These are phyloP conservation scores for Candoia aspera DNA, from an alignment of 2,113 vertebrate genomes.

Conservation along the genomic window DNA sequence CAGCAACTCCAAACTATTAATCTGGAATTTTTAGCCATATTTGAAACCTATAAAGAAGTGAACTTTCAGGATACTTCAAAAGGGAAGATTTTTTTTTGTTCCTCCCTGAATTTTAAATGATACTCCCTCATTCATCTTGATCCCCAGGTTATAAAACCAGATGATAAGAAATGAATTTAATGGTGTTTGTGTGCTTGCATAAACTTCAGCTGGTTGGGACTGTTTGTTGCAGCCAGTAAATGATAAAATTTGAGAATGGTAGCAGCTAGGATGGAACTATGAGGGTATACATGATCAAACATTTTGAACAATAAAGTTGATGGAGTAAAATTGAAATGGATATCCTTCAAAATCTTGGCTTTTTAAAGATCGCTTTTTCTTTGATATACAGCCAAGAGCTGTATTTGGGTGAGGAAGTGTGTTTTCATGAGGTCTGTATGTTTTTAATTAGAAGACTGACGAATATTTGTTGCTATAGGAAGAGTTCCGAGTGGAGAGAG, in stretches of 20 bases:
- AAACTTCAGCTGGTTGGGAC: neutral
- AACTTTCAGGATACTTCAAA: neutral
- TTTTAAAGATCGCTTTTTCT: neutral
- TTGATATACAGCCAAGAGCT: neutral
- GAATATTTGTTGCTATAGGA: constrained; percentile 75
- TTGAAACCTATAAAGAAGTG: neutral
- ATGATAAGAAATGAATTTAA: neutral
- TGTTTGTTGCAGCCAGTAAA: neutral
- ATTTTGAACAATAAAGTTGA: neutral
- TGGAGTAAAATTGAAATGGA: neutral
- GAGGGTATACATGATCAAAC: neutral
- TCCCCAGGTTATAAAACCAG: neutral
- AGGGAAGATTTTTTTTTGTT: neutral
- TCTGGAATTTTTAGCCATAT: neutral
- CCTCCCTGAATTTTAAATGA: neutral
- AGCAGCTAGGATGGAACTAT: neutral
- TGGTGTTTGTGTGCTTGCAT: neutral
- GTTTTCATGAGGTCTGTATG: neutral
- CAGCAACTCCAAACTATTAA: neutral
- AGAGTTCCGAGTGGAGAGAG: constrained; percentile 84
- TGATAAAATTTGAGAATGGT: neutral
- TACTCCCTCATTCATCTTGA: neutral
- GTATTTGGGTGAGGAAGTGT: neutral
- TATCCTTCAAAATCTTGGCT: neutral
- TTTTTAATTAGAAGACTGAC: neutral